A percentile compares a stretch with the other conserved stretches of the same genome.
Conservation (phyloP, 2,113 vertebrate species). For the Perca flavescens region DNA sequence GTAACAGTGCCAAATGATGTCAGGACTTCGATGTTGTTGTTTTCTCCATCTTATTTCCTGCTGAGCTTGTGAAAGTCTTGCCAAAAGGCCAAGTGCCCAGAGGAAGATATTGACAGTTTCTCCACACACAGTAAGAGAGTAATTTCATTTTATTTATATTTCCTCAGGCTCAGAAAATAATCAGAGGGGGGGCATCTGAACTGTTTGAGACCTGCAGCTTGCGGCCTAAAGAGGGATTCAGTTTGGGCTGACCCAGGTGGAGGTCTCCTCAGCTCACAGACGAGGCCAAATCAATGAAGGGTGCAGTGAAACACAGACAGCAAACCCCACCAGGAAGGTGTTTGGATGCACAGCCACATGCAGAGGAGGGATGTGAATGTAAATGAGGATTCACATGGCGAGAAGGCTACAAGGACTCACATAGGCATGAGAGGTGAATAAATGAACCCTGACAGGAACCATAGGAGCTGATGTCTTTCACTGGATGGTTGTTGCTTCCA, state of each 20-base stretch:
- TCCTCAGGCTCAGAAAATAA: conserved; percentile 54
- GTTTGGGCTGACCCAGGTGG: conserved; percentile 61
- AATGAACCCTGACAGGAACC: conserved; percentile 64
- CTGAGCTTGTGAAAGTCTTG: conserved; percentile 17
- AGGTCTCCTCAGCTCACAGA: conserved; percentile 61
- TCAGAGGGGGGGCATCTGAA: conserved; percentile 57
- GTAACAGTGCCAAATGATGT: conserved; percentile 3
- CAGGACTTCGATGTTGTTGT: conserved; percentile 18
- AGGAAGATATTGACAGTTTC: conserved; percentile 29
- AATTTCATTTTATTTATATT: conserved; percentile 52
- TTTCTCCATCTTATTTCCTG: conserved; percentile 34
- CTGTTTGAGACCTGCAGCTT: conserved; percentile 54
- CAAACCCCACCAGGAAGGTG: conserved; percentile 47
- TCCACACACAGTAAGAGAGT: conserved; percentile 32
- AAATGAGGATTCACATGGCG: conserved; percentile 65
- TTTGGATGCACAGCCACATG: conserved; percentile 67
- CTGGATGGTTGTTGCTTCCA: conserved; percentile 10
- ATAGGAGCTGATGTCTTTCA: conserved; percentile 44
- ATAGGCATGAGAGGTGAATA: conserved; percentile 63
- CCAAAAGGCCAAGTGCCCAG: conserved; percentile 24
- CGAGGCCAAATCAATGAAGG: conserved; percentile 72
- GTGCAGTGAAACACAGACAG: conserved; percentile 66
- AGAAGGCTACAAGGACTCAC: conserved; percentile 53
- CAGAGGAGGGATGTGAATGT: conserved; percentile 62
- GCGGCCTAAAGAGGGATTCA: conserved; percentile 56